Evolutionary conservation across 2,797 vertebrate species (phyloP).

Genomic region (Vespertilio murinus): DNA sequence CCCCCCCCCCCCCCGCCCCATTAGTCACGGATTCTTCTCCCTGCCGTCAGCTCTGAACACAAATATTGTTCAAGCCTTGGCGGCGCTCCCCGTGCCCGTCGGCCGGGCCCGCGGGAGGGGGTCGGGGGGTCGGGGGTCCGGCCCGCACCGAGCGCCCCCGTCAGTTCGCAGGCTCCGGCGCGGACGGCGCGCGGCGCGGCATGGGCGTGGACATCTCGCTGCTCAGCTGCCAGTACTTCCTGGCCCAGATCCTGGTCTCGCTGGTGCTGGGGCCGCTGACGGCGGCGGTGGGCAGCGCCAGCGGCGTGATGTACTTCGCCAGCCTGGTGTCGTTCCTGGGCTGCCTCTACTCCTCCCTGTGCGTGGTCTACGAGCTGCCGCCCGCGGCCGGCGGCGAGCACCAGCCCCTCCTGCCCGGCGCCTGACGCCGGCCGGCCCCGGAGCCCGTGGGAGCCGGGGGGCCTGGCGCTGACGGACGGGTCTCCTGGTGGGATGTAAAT

Average conservation of each 20-base stretch:
- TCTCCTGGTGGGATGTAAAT: slow-evolving; percentile 38
- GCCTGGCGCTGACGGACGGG: neutral
- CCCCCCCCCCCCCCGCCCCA: fast-evolving
- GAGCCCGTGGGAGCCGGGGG: neutral
- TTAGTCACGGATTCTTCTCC: neutral
- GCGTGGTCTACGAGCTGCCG: slow-evolving; percentile 93
- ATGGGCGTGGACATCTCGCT: slow-evolving; percentile 99
- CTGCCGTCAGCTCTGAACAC: neutral
- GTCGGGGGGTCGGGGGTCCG: neutral
- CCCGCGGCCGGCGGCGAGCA: slow-evolving; percentile 90
- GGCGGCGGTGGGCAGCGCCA: slow-evolving; percentile 95
- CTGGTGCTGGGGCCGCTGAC: slow-evolving; percentile 97
- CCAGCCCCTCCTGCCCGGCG: slow-evolving; percentile 91
- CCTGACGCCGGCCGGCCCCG: neutral
- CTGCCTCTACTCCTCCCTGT: slow-evolving; percentile 97
- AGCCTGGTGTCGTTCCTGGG: slow-evolving; percentile 97
- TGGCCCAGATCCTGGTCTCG: slow-evolving; percentile 97
- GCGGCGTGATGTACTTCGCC: slow-evolving; percentile 98
- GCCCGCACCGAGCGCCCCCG: too few relatives aligned
- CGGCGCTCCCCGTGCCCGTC: neutral
- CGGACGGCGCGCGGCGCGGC: slow-evolving; percentile 91
- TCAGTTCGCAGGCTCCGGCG: slow-evolving; percentile 86
- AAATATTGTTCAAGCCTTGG: neutral
- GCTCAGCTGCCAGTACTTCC: slow-evolving; percentile 99
- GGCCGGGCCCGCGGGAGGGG: neutral